Conservation (phyloP, 1,140 invertebrate species). For the Panagrolaimus sp. region DNA sequence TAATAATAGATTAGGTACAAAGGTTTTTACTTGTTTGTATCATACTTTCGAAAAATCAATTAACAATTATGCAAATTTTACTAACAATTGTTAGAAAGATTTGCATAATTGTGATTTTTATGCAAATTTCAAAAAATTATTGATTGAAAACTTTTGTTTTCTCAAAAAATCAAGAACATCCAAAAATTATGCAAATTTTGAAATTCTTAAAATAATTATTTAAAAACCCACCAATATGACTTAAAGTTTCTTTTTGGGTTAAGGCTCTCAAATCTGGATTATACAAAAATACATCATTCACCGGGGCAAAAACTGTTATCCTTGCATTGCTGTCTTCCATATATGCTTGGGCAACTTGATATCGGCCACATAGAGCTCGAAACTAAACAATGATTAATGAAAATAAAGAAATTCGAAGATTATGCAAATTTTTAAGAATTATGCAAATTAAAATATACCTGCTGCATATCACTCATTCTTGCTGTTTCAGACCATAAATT, state of each 20-base stretch:
- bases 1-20: no score
- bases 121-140: no score
- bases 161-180: no score
- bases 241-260: slow-evolving; percentile 56
- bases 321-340: slow-evolving; percentile 58
- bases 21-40: no score
- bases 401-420: no score
- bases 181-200: no score
- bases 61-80: no score
- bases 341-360: slow-evolving; percentile 54
- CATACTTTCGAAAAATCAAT: no score
- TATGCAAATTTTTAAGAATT: not conserved
- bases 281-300: slow-evolving; percentile 59
- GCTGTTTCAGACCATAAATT: slow-evolving; percentile 57
- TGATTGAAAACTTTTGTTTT: no score
- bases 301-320: slow-evolving; percentile 58
- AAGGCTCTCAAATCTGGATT: slow-evolving; percentile 58
- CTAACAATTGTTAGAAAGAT: no score
- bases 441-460: slow-evolving; percentile 34
- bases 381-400: slow-evolving; percentile 39
- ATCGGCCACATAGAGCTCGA: slow-evolving; percentile 53
- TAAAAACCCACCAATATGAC: slow-evolving; percentile 43
- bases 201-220: no score
- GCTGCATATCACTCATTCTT: slow-evolving; percentile 55
- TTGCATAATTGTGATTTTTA: no score